Evolutionary conservation across 2,797 vertebrate species (phyloP), one percentile per base, ranked within the genome.

Genomic region (Thaleichthys pacificus): DNA sequence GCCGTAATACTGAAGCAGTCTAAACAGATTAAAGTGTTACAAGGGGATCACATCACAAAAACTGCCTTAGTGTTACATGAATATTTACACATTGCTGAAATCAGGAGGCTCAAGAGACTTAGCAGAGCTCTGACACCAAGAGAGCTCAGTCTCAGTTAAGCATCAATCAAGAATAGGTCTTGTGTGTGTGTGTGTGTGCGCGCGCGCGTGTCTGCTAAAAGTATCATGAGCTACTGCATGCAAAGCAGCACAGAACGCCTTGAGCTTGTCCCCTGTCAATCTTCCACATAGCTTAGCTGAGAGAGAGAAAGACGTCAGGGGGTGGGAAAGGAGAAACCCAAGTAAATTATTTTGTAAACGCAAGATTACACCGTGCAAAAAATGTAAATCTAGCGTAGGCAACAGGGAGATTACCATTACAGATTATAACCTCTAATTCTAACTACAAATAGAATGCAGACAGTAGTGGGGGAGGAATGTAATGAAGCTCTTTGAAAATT

Each of bases 11-110:
- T 85, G 90, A 86, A 83, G 82, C 86, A 89, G 90, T 91, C 87
- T 92, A 91, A 93, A 93, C 90, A 93, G 93, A 94, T 94, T 94
- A 88, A 91, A 89, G 84, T 89, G 91, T 92, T 92, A 92, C 84
- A 83, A 77, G 80, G 76, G 90, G 92, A 87, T 93, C 92, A 92
- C 89, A 87, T 91, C 80, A 84, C 82, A 88, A 87, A 88, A 88
- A 80, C 83, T 80, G 78, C 74, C 80, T 85, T 82, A 81, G 72
- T 80, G 80, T 83, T 84, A 77, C 76, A 32, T 83, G 87, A 92
- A 92, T 89, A 92, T 93, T 89, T 90, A 90, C 90, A 88, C 91
- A 89, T 89, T 92, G 92, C 92, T 92, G 87, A 92, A 93, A 93
- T 91, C 88, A 89, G 85, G 80, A 80, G 83, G 87, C 91, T 92